A percentile compares a stretch with the other conserved stretches of the same genome.
These are phyloP conservation scores for Hemiprocne comata DNA, from an alignment of 2,113 vertebrate genomes.

Conservation along the genomic window DNA sequence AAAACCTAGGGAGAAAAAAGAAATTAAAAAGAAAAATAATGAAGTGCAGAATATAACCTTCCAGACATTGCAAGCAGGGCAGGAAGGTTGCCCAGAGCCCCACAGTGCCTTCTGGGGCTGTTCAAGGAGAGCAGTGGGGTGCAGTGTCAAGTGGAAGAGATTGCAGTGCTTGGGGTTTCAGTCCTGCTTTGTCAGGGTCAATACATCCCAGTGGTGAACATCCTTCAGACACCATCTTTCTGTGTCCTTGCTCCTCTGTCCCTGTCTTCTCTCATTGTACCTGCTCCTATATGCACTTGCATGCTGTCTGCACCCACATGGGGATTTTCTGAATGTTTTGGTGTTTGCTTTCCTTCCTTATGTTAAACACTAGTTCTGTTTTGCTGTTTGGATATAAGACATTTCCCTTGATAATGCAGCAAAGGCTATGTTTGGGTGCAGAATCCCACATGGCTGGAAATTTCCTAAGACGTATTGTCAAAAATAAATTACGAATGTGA, in stretches of 20 bases:
- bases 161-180: neutral
- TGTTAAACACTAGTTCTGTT: neutral
- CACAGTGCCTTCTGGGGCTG: too few relatives aligned
- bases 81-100: neutral
- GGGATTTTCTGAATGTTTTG: neutral
- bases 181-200: neutral
- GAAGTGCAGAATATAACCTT: neutral
- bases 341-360: neutral
- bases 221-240: neutral
- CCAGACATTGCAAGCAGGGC: neutral
- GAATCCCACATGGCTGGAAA: neutral
- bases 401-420: neutral
- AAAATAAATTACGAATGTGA: neutral
- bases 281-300: neutral
- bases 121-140: neutral
- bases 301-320: neutral
- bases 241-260: neutral
- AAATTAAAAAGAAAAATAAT: neutral
- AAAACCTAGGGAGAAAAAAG: neutral
- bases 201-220: neutral
- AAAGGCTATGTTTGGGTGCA: neutral
- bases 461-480: neutral
- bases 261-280: neutral
- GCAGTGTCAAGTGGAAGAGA: accelerated
- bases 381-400: neutral